These are phyloP conservation scores for Sebastes kiyomatsui DNA, from an alignment of 2,797 vertebrate genomes.

Conservation along the genomic window DNA sequence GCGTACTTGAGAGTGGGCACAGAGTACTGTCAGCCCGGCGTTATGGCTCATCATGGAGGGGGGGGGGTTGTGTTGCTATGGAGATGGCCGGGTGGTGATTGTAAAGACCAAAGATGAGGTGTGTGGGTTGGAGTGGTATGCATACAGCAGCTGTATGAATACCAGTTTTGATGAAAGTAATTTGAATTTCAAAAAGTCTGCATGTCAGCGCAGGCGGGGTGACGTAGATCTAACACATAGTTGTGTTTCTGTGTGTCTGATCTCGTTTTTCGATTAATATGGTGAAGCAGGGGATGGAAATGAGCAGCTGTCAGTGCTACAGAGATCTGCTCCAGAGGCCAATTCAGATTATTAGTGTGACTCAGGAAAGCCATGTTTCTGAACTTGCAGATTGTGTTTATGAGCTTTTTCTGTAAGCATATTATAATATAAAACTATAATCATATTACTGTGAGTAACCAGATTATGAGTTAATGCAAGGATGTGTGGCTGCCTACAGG, in stretches of 20 bases:
- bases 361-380: not conserved
- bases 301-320: slow-evolving; percentile 25
- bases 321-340: not conserved
- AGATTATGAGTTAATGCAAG: not conserved
- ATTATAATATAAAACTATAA: not conserved
- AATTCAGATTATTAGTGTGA: not conserved
- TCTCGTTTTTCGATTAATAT: not conserved
- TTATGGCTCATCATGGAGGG: not conserved
- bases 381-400: not conserved
- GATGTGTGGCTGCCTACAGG: not conserved
- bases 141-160: slow-evolving; percentile 36
- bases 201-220: not conserved
- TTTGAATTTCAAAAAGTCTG: slow-evolving; percentile 11
- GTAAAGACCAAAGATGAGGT: slow-evolving; percentile 33
- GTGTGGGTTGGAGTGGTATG: slow-evolving; percentile 55
- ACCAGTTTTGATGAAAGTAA: not conserved
- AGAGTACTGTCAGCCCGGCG: slow-evolving; percentile 1
- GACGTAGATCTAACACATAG: not conserved
- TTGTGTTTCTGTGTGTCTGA: not conserved
- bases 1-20: slow-evolving; percentile 25
- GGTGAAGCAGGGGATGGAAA: slow-evolving; percentile 1
- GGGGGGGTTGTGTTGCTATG: slow-evolving; percentile 49
- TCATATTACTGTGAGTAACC: not conserved
- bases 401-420: not conserved
- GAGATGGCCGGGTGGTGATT: slow-evolving; percentile 33